Evolutionary conservation across 2,797 vertebrate genomes (phyloP), one percentile per base, ranked within the genome.

Genomic region (Dipus sagitta): DNA sequence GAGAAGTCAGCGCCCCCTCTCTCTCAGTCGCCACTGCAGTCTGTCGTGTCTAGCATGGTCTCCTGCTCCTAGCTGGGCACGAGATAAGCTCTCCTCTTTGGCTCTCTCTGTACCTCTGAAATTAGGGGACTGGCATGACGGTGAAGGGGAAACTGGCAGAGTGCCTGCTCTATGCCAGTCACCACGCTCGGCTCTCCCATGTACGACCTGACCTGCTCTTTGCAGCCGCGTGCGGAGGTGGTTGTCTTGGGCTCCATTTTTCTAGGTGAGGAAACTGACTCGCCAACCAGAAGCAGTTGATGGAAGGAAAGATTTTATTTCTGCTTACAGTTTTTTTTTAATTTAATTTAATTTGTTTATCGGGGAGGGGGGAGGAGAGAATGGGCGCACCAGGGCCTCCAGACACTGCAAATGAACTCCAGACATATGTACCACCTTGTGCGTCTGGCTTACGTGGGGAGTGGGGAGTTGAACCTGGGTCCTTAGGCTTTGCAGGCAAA

Each of bases 101-200:
- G 74, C 20, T 52, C 3, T 7, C 58, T 13, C 62, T 24, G 38
- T 0, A 24, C 21, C 60, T 83, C 58, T 1, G 14, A 52, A 68
- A 32, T 54, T 4, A 21, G 28, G 32, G 47, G 1, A 24, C 3
- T 3, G 77, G 30, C 17, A 3, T 12, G 0, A 0, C 28, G 9
- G n/a, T 11, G 26, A 64, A 38, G n/a, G 74, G 32, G 74, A 42
- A 2, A 6, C 28, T 71, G 23, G 42, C 28, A 15, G 47, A 60
- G 28, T 54, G 18, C 12, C 62, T n/a, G 2, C 68, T 20, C 6
- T 26, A n/a, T 8, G 32, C 32, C 24, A 6, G 38, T 38, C 52
- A 6, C 47, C 10, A 14, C 26, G 34, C 14, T 54, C 9, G 17
- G 52, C 0, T 0, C 54, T 1, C 54, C 9, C 1, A 0, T 7